Evolutionary conservation across 1,140 invertebrate genomes (phyloP), one percentile per base, ranked within the genome.

Genomic region (Cydia fagiglandana): DNA sequence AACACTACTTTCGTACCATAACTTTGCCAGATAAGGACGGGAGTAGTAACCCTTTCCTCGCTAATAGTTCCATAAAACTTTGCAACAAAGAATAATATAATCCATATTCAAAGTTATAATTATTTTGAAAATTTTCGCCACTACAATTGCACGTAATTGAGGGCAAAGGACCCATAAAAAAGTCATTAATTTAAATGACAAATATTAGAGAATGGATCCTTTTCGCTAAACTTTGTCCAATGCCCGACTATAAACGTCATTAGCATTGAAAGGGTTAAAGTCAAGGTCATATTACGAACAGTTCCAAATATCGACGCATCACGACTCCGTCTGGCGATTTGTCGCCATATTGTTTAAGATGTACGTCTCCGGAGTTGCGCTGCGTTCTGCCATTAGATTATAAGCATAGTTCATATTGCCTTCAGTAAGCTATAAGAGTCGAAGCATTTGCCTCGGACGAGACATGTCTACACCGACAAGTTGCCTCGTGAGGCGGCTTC

Each of bases 351-450:
- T 70, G 38, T 70, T 38, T 17, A 38, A 17, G 66, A 70, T 17
- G 38, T 17, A 38, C 30, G 66, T 66, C 64, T 30, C 5, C 38
- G 66, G 30, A 17, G n/a, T n/a, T 4, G 64, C 9, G 30, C 12
- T 41, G 30, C 64, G 30, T 38, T 41, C 34, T 70, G 66, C 66
- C 66, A 70, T 70, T 70, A 70, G 66, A 70, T n/a, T 38, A 17
- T 70, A 70, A 70, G 66, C 38, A 41, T 70, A 70, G 66, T 70
- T 70, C 66, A 70, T 70, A 66, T 70, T 70, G 30, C 64, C 64
- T n/a, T 34, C 64, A 34, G 24, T 38, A 2, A 41, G 34, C n/a
- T 38, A 17, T 38, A 17, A 70, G 66, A 70, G 66, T 70, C 20
- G 15, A 61, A 20, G 0, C 7, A 56, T n/a, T 47, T 47, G 13